Evolutionary conservation across 2,797 vertebrate species (phyloP).

Genomic region (Gallirallus australis): DNA sequence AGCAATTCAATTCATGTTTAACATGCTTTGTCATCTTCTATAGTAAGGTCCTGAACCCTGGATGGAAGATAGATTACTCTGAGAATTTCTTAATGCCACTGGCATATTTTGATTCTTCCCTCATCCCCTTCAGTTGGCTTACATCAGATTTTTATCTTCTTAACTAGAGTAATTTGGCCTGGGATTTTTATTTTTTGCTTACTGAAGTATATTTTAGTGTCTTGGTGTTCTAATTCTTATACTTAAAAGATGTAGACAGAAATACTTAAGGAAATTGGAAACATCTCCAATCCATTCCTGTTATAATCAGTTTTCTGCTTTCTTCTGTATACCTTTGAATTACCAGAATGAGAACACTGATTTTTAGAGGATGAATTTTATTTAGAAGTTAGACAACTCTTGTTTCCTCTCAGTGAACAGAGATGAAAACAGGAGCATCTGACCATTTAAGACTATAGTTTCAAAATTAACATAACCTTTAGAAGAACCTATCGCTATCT

Average conservation of each 20-base stretch:
- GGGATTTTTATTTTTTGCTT: not conserved
- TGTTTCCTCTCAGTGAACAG: not conserved
- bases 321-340: not conserved
- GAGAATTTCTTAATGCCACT: not conserved
- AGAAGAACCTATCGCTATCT: slow-evolving; percentile 4
- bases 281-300: not conserved
- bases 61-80: not conserved
- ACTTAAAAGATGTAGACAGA: not conserved
- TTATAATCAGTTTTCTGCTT: not conserved
- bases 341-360: not conserved
- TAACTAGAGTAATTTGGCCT: not conserved
- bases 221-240: not conserved
- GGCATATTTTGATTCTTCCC: not conserved
- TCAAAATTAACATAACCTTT: not conserved
- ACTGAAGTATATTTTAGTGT: not conserved
- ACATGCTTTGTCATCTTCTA: not conserved
- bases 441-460: not conserved
- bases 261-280: not conserved
- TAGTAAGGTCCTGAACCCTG: not conserved
- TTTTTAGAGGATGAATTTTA: not conserved
- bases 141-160: not conserved
- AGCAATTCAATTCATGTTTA: not conserved
- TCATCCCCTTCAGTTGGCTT: not conserved
- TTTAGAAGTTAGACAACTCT: not conserved
- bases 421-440: not conserved